Percentiles rank a stretch among this genome's conserved stretches.
phyloP scores from a whole-genome alignment of 2,113 vertebrate species.

The Chionomys nivalis region DNA sequence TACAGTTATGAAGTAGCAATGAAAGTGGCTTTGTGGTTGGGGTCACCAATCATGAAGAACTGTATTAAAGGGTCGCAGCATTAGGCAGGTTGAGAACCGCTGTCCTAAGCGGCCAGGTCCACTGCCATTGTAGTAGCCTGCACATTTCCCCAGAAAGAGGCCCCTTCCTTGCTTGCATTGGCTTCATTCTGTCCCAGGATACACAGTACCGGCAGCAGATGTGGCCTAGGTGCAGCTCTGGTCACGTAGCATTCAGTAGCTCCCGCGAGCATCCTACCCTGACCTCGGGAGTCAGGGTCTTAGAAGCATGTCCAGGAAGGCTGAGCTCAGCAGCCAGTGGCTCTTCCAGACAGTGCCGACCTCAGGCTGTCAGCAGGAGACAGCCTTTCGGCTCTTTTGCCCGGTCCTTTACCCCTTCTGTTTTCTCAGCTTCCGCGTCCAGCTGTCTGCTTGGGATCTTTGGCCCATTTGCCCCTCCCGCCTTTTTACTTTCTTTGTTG shows the following conservation, averaged over 20 bases:
- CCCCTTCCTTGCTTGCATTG: not conserved
- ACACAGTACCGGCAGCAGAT: not conserved
- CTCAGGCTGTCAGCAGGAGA: not conserved
- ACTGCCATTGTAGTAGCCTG: not conserved
- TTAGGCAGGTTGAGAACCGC: not conserved
- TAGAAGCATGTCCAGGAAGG: accelerated
- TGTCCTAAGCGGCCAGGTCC: not conserved
- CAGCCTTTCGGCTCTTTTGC: not conserved
- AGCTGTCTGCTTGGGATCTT: not conserved
- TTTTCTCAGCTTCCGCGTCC: not conserved
- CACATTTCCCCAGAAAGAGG: not conserved
- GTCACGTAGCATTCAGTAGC: not conserved
- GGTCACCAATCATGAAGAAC: not conserved
- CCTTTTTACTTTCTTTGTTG: not conserved
- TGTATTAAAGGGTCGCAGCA: not conserved
- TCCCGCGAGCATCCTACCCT: not conserved
- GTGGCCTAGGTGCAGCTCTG: accelerated
- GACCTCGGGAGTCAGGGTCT: not conserved
- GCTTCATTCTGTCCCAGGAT: not conserved
- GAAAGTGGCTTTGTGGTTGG: too few species aligned
- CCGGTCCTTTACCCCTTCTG: not conserved
- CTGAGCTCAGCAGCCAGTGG: not conserved
- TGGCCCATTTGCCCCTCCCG: not conserved
- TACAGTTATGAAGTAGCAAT: not conserved
- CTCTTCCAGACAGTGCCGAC: accelerated